Evolutionary conservation across 2,797 vertebrate species (phyloP).

Genomic region (Acanthopagrus latus): DNA sequence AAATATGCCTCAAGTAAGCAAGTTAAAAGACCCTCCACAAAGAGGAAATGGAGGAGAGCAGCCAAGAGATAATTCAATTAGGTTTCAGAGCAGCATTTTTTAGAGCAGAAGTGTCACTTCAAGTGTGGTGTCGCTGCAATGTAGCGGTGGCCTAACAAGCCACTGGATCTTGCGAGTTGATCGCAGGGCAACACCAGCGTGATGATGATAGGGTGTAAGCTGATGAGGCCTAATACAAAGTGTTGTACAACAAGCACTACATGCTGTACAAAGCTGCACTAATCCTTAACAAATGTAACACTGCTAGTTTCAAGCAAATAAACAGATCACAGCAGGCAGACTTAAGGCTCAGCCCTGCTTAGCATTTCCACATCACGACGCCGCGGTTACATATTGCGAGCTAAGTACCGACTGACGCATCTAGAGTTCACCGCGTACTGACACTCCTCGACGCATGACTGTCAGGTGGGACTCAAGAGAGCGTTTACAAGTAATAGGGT

Average conservation of each 20-base stretch:
- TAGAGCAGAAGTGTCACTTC: neutral
- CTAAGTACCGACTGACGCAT: conserved; percentile 44
- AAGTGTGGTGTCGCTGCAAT: neutral
- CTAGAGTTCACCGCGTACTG: conserved; percentile 4
- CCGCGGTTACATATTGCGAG: conserved; percentile 53
- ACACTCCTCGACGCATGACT: conserved; percentile 55
- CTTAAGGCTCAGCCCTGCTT: conserved; percentile 56
- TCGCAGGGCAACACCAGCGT: conserved; percentile 13
- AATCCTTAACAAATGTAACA: conserved; percentile 68
- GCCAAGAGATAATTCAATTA: neutral
- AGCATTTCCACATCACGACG: conserved; percentile 55
- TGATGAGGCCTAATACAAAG: conserved; percentile 43
- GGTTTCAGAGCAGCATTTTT: conserved; percentile 10
- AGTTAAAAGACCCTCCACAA: neutral
- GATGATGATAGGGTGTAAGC: conserved; percentile 42
- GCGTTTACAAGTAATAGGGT: conserved; percentile 24
- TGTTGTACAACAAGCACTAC: conserved; percentile 52
- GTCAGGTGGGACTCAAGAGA: conserved; percentile 40
- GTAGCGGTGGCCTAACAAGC: neutral
- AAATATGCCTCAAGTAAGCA: conserved; percentile 9
- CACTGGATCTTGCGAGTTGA: neutral
- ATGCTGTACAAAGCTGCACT: conserved; percentile 56
- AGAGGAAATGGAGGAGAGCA: conserved; percentile 41
- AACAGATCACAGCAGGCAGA: conserved; percentile 59
- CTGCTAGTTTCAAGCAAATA: conserved; percentile 61